A percentile compares a stretch with the other conserved stretches of the same genome.
These are phyloP conservation scores for Ambastaia sidthimunki DNA, from an alignment of 2,797 vertebrate genomes.

Conservation along the genomic window DNA sequence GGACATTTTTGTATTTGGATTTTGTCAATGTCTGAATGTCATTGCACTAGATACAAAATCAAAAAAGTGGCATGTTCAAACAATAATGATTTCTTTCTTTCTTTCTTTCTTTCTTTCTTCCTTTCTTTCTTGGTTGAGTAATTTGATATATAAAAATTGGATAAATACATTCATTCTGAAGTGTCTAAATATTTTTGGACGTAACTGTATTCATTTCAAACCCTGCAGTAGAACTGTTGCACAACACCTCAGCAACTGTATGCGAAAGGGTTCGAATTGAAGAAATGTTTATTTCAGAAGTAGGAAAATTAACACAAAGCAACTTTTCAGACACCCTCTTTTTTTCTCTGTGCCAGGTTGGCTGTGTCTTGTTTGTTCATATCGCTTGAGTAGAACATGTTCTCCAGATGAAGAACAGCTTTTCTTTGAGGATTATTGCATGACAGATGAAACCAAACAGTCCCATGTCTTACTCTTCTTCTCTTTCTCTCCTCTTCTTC, in stretches of 20 bases:
- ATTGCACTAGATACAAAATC: not conserved
- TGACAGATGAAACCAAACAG: slow-evolving; percentile 78
- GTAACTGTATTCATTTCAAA: not conserved
- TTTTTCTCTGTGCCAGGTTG: slow-evolving; percentile 24
- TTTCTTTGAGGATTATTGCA: slow-evolving; percentile 76
- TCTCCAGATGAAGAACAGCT: slow-evolving; percentile 75
- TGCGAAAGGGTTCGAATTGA: not conserved
- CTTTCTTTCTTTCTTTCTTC: too few relatives aligned
- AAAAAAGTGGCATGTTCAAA: not conserved
- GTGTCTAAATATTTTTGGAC: not conserved
- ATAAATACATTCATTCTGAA: not conserved
- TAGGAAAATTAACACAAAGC: not conserved
- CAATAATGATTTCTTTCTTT: not conserved
- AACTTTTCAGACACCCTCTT: not conserved
- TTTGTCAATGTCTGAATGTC: too few relatives aligned
- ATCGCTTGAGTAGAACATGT: slow-evolving; percentile 66
- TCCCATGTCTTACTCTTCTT: slow-evolving; percentile 62
- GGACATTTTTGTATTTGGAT: too few relatives aligned
- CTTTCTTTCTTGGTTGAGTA: too few relatives aligned
- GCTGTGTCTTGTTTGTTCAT: slow-evolving; percentile 34
- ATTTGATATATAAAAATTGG: too few relatives aligned
- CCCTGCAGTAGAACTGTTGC: not conserved
- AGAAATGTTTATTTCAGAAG: not conserved
- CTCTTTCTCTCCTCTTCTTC: slow-evolving; percentile 17
- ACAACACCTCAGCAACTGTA: not conserved